Conservation (phyloP, 2,888 invertebrate genomes). For the Bursaphelenchus okinawaensis region DNA sequence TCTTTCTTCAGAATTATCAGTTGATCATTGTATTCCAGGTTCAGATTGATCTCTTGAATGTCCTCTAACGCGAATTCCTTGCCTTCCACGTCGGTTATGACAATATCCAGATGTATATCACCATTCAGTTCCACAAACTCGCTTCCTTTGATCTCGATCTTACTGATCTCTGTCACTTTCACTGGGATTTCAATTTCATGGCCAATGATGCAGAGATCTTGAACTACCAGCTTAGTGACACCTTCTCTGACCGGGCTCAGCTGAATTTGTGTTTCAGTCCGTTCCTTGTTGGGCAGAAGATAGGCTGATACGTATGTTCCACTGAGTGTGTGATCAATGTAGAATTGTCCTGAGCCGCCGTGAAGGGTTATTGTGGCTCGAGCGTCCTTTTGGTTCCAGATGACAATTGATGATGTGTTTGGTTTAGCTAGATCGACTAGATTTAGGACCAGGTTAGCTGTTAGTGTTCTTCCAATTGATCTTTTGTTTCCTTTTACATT, state of each 20-base stretch:
- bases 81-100: slow-evolving; percentile 40
- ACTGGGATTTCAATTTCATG: slow-evolving; percentile 31
- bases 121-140: slow-evolving; percentile 30
- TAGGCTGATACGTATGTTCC: slow-evolving; percentile 5
- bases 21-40: slow-evolving; percentile 1
- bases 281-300: not conserved
- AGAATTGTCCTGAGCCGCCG: slow-evolving; percentile 51
- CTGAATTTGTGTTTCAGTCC: not conserved
- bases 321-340: slow-evolving; percentile 19
- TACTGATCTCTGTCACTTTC: slow-evolving; percentile 39
- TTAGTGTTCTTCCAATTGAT: not conserved
- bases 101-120: slow-evolving; percentile 30
- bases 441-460: not conserved
- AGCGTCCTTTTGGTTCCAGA: slow-evolving; percentile 42
- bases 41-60: slow-evolving; percentile 27
- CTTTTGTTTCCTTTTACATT: not conserved
- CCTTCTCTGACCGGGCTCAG: not conserved
- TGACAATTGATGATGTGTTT: slow-evolving; percentile 13
- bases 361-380: slow-evolving; percentile 22
- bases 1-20: not conserved
- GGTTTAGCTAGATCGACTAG: not conserved
- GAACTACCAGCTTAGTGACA: slow-evolving; percentile 26
- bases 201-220: slow-evolving; percentile 38
- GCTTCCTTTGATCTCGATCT: slow-evolving; percentile 36
- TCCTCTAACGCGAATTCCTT: slow-evolving; percentile 30